phyloP scores from a whole-genome alignment of 2,888 invertebrate genomes.

The Cryptocheilus praepositus region DNA sequence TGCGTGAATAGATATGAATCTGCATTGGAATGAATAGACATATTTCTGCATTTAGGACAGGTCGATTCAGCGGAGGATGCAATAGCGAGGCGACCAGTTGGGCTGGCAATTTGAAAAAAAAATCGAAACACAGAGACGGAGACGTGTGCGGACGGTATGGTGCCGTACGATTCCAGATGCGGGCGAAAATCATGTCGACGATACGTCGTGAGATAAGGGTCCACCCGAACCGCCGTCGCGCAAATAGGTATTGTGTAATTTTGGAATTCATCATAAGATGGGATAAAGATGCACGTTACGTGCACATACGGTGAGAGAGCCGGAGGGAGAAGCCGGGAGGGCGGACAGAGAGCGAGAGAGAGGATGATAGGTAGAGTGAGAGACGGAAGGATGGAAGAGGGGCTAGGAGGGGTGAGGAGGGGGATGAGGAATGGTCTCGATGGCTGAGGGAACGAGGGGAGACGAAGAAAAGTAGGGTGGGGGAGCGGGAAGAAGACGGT shows the following conservation, averaged over 20 bases:
- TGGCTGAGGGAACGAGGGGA: conserved; percentile 11
- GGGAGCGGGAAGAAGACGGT: conserved; percentile 43
- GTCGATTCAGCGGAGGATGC: background rate
- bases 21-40: too few relatives aligned
- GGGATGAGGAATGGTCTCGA: conserved; percentile 20
- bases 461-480: conserved; percentile 19
- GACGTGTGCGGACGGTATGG: background rate
- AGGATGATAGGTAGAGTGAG: conserved; percentile 14
- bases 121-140: too few relatives aligned
- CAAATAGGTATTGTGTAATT: conserved; percentile 45
- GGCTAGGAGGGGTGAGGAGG: conserved; percentile 23
- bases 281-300: conserved; percentile 38
- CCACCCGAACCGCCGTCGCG: conserved; percentile 17
- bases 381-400: conserved; percentile 5
- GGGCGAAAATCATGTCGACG: conserved; percentile 5
- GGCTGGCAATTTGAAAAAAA: background rate
- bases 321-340: conserved; percentile 8
- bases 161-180: conserved; percentile 8
- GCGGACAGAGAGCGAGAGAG: conserved; percentile 12
- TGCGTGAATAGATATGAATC: too few relatives aligned
- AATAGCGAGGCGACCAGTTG: conserved; percentile 17
- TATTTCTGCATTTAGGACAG: too few relatives aligned
- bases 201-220: conserved; percentile 23
- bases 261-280: conserved; percentile 49
- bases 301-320: conserved; percentile 14